A percentile compares a stretch with the other conserved stretches of the same genome.
phyloP scores from a whole-genome alignment of 2,113 vertebrate species.

The Sander vitreus region DNA sequence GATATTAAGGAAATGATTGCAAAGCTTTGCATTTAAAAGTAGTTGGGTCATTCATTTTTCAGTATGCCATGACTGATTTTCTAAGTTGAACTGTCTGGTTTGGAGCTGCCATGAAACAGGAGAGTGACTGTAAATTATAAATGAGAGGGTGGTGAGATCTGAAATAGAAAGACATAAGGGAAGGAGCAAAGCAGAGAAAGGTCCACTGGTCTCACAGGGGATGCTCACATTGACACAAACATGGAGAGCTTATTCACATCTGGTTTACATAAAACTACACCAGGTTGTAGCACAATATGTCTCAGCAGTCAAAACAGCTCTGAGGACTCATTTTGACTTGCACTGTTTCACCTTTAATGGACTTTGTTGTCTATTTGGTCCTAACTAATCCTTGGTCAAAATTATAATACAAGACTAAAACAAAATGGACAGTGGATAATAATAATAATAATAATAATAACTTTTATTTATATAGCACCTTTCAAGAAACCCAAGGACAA shows the following conservation, averaged over 20 bases:
- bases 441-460: too few relatives aligned
- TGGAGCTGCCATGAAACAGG: slow-evolving; percentile 75
- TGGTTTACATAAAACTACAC: slow-evolving; percentile 2
- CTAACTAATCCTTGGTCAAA: not conserved
- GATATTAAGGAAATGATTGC: slow-evolving; percentile 62
- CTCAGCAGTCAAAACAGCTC: not conserved
- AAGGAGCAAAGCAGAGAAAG: slow-evolving; percentile 22
- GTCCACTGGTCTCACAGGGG: slow-evolving; percentile 34
- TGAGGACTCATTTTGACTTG: not conserved
- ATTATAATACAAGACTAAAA: too few relatives aligned
- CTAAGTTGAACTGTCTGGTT: slow-evolving; percentile 66
- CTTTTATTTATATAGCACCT: too few relatives aligned
- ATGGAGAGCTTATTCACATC: slow-evolving; percentile 29
- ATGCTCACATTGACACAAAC: slow-evolving; percentile 21
- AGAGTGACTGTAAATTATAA: slow-evolving; percentile 80
- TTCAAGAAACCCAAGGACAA: too few relatives aligned
- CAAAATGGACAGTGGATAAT: not conserved
- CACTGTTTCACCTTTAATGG: not conserved
- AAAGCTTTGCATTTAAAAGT: slow-evolving; percentile 76
- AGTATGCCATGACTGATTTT: slow-evolving; percentile 72
- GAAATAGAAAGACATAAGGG: slow-evolving; percentile 36
- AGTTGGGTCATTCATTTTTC: slow-evolving; percentile 77
- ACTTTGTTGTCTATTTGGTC: not conserved
- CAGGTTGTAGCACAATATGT: not conserved
- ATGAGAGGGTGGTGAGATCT: slow-evolving; percentile 67